Percentiles rank a stretch among this genome's conserved stretches.
phyloP scores from a whole-genome alignment of 1,140 invertebrate genomes.

The Drosophila insularis region DNA sequence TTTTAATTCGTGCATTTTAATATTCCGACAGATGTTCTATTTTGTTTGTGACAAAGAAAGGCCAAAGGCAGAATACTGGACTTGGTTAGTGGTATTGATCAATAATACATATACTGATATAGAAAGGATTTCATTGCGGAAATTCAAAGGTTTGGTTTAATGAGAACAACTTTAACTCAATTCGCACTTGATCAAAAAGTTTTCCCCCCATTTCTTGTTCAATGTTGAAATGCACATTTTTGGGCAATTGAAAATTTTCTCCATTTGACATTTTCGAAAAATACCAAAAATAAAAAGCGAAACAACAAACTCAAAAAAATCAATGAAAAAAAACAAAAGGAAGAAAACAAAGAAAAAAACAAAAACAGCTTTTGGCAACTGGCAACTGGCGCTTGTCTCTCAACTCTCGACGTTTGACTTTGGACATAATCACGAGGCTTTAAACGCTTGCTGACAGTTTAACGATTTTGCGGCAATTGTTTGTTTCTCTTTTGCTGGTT shows the following conservation, averaged over 20 bases:
- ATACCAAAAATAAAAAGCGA: neutral
- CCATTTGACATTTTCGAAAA: slow-evolving; percentile 44
- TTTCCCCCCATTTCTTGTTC: neutral
- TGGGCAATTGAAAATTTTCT: slow-evolving; percentile 71
- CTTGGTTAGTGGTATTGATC: too few species aligned
- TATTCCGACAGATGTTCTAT: too few species aligned
- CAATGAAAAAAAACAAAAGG: slow-evolving; percentile 1
- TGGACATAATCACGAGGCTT: slow-evolving; percentile 76
- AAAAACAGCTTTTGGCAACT: slow-evolving; percentile 37
- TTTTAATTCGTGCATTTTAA: too few species aligned
- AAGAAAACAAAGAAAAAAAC: slow-evolving; percentile 12
- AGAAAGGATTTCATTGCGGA: too few species aligned
- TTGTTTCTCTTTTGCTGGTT: slow-evolving; percentile 56
- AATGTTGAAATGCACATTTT: slow-evolving; percentile 52
- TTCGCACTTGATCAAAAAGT: too few species aligned
- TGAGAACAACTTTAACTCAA: too few species aligned
- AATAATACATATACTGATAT: too few species aligned
- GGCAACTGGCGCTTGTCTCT: slow-evolving; percentile 54
- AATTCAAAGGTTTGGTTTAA: too few species aligned
- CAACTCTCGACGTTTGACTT: slow-evolving; percentile 52
- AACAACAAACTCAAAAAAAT: neutral
- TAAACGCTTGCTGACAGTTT: slow-evolving; percentile 78
- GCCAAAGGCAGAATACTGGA: too few species aligned
- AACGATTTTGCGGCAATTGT: slow-evolving; percentile 79
- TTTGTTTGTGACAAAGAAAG: too few species aligned